These are phyloP conservation scores for Theodoxus fluviatilis DNA, from an alignment of 2,888 invertebrate species.

Conservation along the genomic window DNA sequence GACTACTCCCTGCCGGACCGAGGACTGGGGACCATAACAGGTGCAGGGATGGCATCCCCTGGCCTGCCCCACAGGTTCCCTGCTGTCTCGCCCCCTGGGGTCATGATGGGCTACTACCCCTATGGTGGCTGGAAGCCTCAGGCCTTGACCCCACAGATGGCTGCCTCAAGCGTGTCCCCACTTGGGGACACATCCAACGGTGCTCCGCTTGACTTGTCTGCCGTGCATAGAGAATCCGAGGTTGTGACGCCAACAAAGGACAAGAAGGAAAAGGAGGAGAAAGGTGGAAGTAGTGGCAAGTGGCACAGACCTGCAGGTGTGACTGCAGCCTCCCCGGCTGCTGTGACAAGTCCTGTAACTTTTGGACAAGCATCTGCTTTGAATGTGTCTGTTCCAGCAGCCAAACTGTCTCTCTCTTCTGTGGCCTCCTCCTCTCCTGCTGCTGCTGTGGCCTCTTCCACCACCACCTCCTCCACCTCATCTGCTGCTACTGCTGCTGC, in stretches of 20 bases:
- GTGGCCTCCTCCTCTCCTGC: no score
- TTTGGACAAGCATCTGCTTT: no score
- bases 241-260: not conserved
- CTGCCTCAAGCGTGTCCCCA: constrained; percentile 29
- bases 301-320: no score
- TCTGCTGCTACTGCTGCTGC: not conserved
- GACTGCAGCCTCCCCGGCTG: no score
- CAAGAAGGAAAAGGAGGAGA: no score
- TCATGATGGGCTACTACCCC: constrained; percentile 37
- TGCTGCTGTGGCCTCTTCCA: no score
- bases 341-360: no score
- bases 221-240: constrained; percentile 18
- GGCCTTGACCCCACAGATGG: constrained; percentile 27
- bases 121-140: constrained; percentile 26
- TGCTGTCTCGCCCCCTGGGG: constrained; percentile 28
- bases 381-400: no score
- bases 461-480: no score
- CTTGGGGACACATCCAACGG: constrained; percentile 31
- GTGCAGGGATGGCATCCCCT: constrained; percentile 34
- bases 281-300: no score
- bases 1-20: constrained; percentile 57
- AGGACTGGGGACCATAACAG: constrained; percentile 42
- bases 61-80: constrained; percentile 36
- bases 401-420: no score
- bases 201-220: constrained; percentile 22